Conservation (phyloP, 1,140 invertebrate genomes). For the Penaeus indicus region DNA sequence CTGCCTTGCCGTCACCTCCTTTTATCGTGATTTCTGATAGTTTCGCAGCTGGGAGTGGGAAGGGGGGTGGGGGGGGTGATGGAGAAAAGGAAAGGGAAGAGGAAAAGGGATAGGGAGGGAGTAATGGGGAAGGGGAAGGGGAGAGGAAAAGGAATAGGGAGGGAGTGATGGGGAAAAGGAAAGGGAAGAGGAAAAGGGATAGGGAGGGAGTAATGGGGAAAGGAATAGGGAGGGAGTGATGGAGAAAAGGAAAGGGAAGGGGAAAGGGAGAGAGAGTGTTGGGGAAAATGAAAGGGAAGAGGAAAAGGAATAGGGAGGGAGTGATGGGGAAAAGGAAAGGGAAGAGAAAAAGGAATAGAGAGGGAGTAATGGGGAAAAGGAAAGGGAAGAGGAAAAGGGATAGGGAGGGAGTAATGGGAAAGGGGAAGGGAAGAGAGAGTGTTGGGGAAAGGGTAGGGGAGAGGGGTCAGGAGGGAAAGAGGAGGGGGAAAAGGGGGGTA, state of each 20-base stretch:
- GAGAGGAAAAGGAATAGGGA: neutral
- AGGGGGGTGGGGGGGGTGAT: neutral
- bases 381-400: no score
- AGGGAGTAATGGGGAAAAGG: neutral
- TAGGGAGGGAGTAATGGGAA: no score
- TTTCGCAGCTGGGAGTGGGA: neutral
- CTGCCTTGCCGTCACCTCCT: no score
- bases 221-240: neutral
- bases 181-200: neutral
- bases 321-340: neutral
- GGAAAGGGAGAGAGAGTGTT: neutral
- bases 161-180: neutral
- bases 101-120: no score
- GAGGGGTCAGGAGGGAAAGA: no score
- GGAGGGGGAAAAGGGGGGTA: no score
- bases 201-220: neutral
- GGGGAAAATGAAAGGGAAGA: neutral
- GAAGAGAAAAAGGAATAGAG: neutral
- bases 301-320: neutral
- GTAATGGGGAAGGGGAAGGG: no score
- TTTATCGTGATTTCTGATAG: neutral
- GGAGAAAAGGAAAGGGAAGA: neutral
- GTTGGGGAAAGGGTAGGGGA: no score
- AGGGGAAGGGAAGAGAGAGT: no score
- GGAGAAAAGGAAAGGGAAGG: slow-evolving; percentile 7